phyloP scores from a whole-genome alignment of 2,113 vertebrate genomes.

The Meriones unguiculatus region DNA sequence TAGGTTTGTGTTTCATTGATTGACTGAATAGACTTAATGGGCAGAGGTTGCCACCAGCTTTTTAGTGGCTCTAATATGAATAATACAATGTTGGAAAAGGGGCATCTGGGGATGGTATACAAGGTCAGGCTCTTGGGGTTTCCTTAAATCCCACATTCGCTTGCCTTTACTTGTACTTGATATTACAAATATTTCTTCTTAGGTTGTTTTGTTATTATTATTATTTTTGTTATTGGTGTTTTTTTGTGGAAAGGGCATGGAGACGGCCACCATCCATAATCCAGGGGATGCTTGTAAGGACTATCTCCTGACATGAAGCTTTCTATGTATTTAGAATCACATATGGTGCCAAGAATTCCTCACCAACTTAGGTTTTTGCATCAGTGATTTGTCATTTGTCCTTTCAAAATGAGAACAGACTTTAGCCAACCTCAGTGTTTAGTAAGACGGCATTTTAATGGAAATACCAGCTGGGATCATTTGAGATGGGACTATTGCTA shows the following conservation, averaged over 20 bases:
- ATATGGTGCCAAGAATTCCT: neutral
- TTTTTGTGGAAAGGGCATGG: neutral
- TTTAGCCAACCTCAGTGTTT: neutral
- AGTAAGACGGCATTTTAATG: neutral
- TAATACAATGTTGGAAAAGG: neutral
- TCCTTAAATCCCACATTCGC: neutral
- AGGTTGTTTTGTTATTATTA: neutral
- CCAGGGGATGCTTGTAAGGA: neutral
- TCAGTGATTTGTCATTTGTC: neutral
- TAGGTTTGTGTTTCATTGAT: neutral
- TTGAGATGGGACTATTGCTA: neutral
- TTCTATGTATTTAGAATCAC: neutral
- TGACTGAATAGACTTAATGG: conserved; percentile 21
- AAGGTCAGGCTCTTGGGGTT: neutral
- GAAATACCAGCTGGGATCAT: neutral
- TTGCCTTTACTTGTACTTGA: neutral
- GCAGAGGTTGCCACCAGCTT: neutral
- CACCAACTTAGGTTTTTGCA: neutral
- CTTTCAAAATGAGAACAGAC: neutral
- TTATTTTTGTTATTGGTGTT: neutral
- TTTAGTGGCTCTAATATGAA: neutral
- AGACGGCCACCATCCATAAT: neutral
- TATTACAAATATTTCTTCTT: neutral
- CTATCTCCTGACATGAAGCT: neutral
- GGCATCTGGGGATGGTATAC: neutral